Base-by-base conservation (phyloP, 1,140 invertebrate species). In the Atta cephalotes region DNA sequence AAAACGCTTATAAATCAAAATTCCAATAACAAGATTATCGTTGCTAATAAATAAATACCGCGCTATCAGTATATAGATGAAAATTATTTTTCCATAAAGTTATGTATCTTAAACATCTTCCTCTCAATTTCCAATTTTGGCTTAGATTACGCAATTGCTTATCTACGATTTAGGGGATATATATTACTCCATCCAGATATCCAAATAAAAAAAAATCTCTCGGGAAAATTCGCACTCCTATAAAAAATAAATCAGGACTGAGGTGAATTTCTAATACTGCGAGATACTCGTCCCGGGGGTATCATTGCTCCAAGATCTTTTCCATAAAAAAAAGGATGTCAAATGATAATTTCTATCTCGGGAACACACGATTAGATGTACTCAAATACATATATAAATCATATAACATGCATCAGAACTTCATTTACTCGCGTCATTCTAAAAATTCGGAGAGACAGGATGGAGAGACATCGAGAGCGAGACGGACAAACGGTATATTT, bases 111-210 rank as follows among this genome's bases (percentile, higher is more conserved):
- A 45, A 58, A 3, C 10, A 74, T 74, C 25, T 74, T 49, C 70
- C 56, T 18, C 25, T 16, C 35, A 25, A 35, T 74, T 62, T 49
- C 53, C 10, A 28, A 58, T 39, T 39, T 39, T 39, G 1, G 35
- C 7, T 35, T 49, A 56, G 56, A 74, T 74, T 68, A 80, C 10
- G 28, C 14, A n/a, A 28, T 74, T 62, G 70, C 68, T 84, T 84
- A 51, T 74, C 56, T 82, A n/a, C 18, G 10, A 84, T 74, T 74
- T 51, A 49, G 28, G n/a, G 18, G 14, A 74, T 62, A 82, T 62
- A 82, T 21, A 74, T 62, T 25, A 35, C 56, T 6, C n/a, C 35
- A 16, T 31, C 25, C 10, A 49, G 56, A 39, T 21, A 6, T 1
- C 16, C 2, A 18, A 74, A 62, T 60, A 82, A 72, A 62, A 51